These are phyloP conservation scores for Catostomus latipinnis DNA, from an alignment of 2,797 vertebrate species.

Conservation along the genomic window DNA sequence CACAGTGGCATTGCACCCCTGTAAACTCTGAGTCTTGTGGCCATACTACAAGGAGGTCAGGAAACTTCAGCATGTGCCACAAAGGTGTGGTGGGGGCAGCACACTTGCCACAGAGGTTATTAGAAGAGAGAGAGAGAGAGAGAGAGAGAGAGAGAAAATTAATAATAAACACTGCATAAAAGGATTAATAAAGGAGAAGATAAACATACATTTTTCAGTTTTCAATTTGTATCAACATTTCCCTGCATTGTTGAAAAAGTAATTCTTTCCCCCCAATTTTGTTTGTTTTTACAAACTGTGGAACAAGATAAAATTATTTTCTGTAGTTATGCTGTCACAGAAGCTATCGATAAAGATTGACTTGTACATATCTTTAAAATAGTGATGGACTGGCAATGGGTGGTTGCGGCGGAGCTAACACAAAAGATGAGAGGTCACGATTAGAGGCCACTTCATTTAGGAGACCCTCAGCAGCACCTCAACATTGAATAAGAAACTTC, in stretches of 20 bases:
- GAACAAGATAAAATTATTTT: too few relatives aligned
- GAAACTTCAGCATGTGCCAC: conserved; percentile 53
- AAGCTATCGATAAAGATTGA: too few relatives aligned
- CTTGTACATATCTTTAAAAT: too few relatives aligned
- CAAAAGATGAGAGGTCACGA: conserved; percentile 44
- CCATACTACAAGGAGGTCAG: conserved; percentile 64
- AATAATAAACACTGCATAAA: too few relatives aligned
- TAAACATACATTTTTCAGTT: too few relatives aligned
- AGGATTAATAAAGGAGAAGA: too few relatives aligned
- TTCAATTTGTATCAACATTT: too few relatives aligned
- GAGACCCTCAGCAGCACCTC: conserved; percentile 13
- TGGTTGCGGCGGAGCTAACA: conserved; percentile 14
- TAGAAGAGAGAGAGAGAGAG: conserved; percentile 11
- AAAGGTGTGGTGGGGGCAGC: conserved; percentile 19
- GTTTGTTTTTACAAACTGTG: too few relatives aligned
- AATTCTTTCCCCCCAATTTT: too few relatives aligned
- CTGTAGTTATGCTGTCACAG: too few relatives aligned
- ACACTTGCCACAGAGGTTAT: conserved; percentile 23
- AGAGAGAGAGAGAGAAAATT: too few relatives aligned
- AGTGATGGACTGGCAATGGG: not conserved
- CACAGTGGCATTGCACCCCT: conserved; percentile 55
- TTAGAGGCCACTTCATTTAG: conserved; percentile 25
- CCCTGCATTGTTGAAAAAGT: too few relatives aligned
- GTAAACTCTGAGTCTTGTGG: conserved; percentile 63
- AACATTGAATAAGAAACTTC: not conserved